These are phyloP conservation scores for Crax fasciolata DNA, from an alignment of 2,797 vertebrate genomes.

Conservation along the genomic window DNA sequence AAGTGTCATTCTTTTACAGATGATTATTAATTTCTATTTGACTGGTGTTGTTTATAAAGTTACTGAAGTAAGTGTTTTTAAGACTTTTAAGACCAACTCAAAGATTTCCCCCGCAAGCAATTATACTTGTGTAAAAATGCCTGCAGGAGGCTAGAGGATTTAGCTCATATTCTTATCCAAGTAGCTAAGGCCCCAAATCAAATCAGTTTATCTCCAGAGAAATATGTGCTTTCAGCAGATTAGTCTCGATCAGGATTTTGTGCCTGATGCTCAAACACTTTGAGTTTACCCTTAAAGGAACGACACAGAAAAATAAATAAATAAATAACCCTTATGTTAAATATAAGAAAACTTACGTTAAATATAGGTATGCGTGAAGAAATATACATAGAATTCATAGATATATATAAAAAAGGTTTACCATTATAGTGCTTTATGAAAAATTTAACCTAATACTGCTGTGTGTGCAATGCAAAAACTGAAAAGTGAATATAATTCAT, in stretches of 20 bases:
- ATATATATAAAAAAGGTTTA: accelerated
- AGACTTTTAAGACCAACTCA: not conserved
- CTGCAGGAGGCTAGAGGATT: not conserved
- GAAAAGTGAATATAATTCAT: not conserved
- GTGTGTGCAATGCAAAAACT: not conserved
- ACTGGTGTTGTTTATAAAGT: not conserved
- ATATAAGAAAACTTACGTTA: not conserved
- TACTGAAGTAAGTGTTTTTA: constrained; percentile 21
- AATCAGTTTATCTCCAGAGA: not conserved
- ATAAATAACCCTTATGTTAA: not conserved
- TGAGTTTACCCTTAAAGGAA: not conserved
- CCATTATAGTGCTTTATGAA: not conserved
- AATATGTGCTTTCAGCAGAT: not conserved
- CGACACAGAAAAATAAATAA: not conserved
- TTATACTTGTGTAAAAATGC: not conserved
- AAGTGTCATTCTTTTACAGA: not conserved
- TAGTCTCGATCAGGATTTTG: not conserved
- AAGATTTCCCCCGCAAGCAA: not conserved
- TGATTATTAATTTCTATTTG: constrained; percentile 17
- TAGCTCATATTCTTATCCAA: not conserved
- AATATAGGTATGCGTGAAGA: not conserved
- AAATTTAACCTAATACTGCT: not conserved
- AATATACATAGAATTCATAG: not conserved
- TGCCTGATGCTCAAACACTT: not conserved
- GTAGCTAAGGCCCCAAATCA: not conserved